A percentile compares a stretch with the other conserved stretches of the same genome.
Conservation (phyloP, 2,113 vertebrate species). For the Mustelus asterias region DNA sequence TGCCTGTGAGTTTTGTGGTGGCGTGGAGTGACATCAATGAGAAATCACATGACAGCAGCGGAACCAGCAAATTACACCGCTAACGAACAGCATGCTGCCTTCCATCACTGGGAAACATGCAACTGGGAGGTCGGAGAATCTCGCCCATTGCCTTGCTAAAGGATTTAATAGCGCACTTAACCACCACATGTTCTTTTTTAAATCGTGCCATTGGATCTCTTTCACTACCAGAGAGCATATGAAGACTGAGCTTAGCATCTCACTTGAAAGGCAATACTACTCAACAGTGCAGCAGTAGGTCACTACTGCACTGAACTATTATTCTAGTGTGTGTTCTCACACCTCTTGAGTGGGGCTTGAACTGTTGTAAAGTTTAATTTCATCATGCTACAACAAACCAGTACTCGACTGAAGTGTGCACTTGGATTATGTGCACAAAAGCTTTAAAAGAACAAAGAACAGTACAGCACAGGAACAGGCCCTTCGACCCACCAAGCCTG, state of each 20-base stretch:
- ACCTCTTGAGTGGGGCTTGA: not conserved
- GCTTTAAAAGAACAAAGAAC: not conserved
- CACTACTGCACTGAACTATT: not conserved
- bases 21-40: too few species aligned
- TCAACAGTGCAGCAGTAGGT: not conserved
- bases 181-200: not conserved
- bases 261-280: not conserved
- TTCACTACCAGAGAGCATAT: not conserved
- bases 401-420: not conserved
- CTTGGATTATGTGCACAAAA: not conserved
- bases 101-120: too few species aligned
- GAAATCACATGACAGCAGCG: too few species aligned
- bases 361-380: not conserved
- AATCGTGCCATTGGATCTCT: not conserved
- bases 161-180: not conserved
- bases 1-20: too few species aligned
- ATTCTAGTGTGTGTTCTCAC: not conserved
- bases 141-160: too few species aligned
- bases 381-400: not conserved
- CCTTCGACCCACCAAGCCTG: too few species aligned
- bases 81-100: too few species aligned
- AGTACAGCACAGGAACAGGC: too few species aligned
- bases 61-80: too few species aligned
- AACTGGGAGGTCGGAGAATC: too few species aligned
- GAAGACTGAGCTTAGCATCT: not conserved